phyloP scores from a whole-genome alignment of 2,888 invertebrate species.

The Pediacus dermestoides region DNA sequence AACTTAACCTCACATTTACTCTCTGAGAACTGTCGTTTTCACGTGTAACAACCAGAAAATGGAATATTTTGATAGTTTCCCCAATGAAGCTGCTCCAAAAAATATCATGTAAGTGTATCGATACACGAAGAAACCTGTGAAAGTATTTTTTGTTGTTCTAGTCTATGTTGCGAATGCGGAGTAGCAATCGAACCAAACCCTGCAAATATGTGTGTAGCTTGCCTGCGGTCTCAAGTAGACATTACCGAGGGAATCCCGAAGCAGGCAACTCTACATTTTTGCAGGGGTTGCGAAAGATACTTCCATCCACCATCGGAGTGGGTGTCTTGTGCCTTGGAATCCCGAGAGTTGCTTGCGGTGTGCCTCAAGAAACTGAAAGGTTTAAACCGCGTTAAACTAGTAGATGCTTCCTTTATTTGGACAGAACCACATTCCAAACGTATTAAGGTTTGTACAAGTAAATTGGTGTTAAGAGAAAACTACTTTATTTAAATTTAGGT shows the following conservation, averaged over 20 bases:
- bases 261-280: constrained; percentile 85
- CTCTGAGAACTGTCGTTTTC: too few relatives aligned
- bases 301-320: constrained; percentile 89
- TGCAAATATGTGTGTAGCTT: constrained; percentile 95
- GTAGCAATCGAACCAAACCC: constrained; percentile 90
- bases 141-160: too few relatives aligned
- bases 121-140: too few relatives aligned
- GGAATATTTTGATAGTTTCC: too few relatives aligned
- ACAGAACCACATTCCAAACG: constrained; percentile 98
- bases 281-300: constrained; percentile 91
- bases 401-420: constrained; percentile 98
- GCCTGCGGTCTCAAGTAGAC: constrained; percentile 86
- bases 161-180: constrained; percentile 94
- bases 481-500: constrained; percentile 54
- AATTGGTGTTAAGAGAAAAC: constrained; percentile 1
- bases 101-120: too few relatives aligned
- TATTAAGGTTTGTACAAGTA: constrained; percentile 66
- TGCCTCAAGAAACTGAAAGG: constrained; percentile 93
- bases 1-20: too few relatives aligned
- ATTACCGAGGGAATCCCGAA: constrained; percentile 96
- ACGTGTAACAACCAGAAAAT: too few relatives aligned
- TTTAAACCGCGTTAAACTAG: constrained; percentile 79
- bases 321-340: constrained; percentile 83
- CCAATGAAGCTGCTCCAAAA: too few relatives aligned
- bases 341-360: constrained; percentile 80